Percentiles rank a stretch among this genome's conserved stretches.
Evolutionary conservation across 2,113 vertebrate genomes (phyloP).

Genomic region (Dinomys branickii): DNA sequence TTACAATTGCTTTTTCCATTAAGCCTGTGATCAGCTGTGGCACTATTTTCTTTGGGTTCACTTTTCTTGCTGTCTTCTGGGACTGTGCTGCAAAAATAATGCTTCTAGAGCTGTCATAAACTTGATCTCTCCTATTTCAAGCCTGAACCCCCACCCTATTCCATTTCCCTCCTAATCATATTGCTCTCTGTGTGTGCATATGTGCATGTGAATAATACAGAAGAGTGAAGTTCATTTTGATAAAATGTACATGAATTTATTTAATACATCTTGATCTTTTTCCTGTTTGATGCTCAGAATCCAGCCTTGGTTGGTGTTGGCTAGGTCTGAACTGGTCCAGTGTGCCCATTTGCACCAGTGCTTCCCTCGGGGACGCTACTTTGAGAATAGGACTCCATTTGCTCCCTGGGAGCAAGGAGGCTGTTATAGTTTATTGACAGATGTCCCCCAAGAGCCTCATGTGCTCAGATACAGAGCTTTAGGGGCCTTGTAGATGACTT

Average conservation of each 20-base stretch:
- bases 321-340: background rate
- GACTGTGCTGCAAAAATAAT: background rate
- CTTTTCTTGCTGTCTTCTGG: background rate
- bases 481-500: background rate
- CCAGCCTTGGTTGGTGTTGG: background rate
- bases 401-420: background rate
- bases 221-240: background rate
- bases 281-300: background rate
- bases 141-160: background rate
- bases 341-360: background rate
- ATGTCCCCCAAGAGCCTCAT: background rate
- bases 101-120: background rate
- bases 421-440: background rate
- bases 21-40: background rate
- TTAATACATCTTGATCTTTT: background rate
- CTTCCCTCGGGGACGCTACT: background rate
- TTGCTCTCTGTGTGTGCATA: background rate
- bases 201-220: background rate
- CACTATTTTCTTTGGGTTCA: background rate
- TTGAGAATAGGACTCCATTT: background rate
- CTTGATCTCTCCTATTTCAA: background rate
- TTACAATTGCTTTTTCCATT: background rate
- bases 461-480: background rate
- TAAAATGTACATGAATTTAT: background rate
- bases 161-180: background rate